Percentiles rank a stretch among this genome's conserved stretches.
These are phyloP conservation scores for Eristalinus sepulchralis DNA, from an alignment of 2,888 invertebrate species.

Conservation along the genomic window DNA sequence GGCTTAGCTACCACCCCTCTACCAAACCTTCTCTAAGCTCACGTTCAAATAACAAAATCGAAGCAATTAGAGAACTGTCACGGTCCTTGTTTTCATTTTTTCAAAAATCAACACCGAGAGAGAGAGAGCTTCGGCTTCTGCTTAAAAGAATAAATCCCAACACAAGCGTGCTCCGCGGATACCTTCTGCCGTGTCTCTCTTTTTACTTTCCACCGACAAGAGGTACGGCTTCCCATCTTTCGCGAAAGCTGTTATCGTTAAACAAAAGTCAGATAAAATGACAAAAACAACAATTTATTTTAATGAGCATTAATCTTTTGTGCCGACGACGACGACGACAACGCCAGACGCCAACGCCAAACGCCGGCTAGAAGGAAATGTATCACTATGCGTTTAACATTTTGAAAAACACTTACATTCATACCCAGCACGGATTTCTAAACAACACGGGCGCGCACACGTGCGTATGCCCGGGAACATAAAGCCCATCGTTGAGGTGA, in stretches of 20 bases:
- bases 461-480: slow-evolving; percentile 2
- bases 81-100: too few relatives aligned
- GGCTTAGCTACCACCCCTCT: too few relatives aligned
- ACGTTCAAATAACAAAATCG: too few relatives aligned
- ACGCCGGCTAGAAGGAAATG: not conserved
- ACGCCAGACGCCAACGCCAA: slow-evolving; percentile 19
- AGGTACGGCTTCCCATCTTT: not conserved
- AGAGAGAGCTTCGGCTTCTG: too few relatives aligned
- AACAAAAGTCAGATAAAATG: slow-evolving; percentile 47
- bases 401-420: slow-evolving; percentile 26
- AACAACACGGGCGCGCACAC: not conserved
- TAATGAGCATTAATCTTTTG: slow-evolving; percentile 60
- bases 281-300: slow-evolving; percentile 60
- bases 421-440: slow-evolving; percentile 5
- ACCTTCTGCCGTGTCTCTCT: not conserved
- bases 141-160: too few relatives aligned
- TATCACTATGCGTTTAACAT: not conserved
- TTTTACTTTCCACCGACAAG: not conserved
- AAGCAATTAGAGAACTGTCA: too few relatives aligned
- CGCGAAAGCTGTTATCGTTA: not conserved
- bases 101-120: too few relatives aligned
- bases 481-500: slow-evolving; percentile 34
- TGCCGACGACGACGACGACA: slow-evolving; percentile 5
- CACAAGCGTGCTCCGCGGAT: not conserved
- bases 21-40: too few relatives aligned